A percentile compares a stretch with the other conserved stretches of the same genome.
phyloP scores from a whole-genome alignment of 1,140 invertebrate species.

The Apocrypta bakeri region DNA sequence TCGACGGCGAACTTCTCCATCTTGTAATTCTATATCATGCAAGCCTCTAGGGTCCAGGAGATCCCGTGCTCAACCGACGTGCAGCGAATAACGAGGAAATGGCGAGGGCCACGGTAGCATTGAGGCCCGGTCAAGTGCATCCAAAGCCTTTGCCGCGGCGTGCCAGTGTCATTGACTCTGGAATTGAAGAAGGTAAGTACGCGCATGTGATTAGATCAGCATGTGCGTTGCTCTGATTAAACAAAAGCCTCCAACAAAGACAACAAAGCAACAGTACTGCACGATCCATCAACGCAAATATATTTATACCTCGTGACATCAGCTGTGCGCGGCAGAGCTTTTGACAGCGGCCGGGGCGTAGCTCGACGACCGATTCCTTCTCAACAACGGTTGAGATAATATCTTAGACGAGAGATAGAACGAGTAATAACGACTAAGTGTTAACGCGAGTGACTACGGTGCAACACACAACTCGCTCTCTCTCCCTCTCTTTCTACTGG shows the following conservation, averaged over 20 bases:
- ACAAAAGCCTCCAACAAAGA: neutral
- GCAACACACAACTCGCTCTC: neutral
- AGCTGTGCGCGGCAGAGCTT: constrained; percentile 39
- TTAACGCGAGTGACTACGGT: neutral
- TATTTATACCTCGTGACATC: constrained; percentile 53
- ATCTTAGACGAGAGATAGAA: neutral
- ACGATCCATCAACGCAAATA: neutral
- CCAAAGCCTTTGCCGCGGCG: constrained; percentile 25
- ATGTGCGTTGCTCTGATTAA: neutral
- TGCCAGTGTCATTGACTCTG: constrained; percentile 8
- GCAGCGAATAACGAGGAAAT: constrained; percentile 28
- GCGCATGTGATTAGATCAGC: neutral
- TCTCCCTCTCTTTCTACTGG: too few relatives aligned
- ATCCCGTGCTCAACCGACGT: neutral
- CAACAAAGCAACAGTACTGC: neutral
- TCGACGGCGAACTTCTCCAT: constrained; percentile 87
- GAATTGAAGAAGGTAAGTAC: neutral
- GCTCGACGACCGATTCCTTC: neutral
- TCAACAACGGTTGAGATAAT: neutral
- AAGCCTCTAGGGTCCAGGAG: neutral
- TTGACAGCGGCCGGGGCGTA: constrained; percentile 23
- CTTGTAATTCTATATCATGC: neutral
- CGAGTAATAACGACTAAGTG: neutral
- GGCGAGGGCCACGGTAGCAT: constrained; percentile 18
- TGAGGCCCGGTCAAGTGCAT: constrained; percentile 40